Evolutionary conservation across 1,140 invertebrate species (phyloP).

Genomic region (Phymorhynchus buccinoides): DNA sequence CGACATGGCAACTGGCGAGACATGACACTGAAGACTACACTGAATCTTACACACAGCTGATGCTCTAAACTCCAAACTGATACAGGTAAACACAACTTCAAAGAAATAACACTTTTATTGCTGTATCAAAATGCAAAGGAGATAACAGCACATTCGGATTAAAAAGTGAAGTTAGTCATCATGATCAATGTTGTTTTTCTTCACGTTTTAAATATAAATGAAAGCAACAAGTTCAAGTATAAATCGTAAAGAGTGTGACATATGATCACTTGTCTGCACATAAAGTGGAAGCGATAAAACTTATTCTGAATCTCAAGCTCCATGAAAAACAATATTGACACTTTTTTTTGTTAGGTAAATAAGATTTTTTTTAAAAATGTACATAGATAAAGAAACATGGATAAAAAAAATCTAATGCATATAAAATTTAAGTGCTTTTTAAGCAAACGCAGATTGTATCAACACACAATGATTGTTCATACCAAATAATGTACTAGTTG

Average conservation of each 20-base stretch:
- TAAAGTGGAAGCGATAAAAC: neutral
- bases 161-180: neutral
- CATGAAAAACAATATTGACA: neutral
- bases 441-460: no score
- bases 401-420: neutral
- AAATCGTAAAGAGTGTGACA: conserved; percentile 1
- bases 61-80: no score
- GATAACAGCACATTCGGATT: neutral
- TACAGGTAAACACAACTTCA: neutral
- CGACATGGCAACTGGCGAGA: no score
- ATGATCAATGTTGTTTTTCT: neutral
- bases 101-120: neutral
- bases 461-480: neutral
- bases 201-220: neutral
- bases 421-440: neutral
- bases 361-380: neutral
- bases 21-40: no score
- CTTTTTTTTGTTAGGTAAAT: neutral
- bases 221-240: neutral
- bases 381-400: neutral
- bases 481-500: no score
- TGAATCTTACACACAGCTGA: no score
- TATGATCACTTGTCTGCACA: neutral
- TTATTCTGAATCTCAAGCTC: neutral
- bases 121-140: neutral